Percentiles rank a stretch among this genome's conserved stretches.
Conservation (phyloP, 2,797 vertebrate species). For the Anas georgica region DNA sequence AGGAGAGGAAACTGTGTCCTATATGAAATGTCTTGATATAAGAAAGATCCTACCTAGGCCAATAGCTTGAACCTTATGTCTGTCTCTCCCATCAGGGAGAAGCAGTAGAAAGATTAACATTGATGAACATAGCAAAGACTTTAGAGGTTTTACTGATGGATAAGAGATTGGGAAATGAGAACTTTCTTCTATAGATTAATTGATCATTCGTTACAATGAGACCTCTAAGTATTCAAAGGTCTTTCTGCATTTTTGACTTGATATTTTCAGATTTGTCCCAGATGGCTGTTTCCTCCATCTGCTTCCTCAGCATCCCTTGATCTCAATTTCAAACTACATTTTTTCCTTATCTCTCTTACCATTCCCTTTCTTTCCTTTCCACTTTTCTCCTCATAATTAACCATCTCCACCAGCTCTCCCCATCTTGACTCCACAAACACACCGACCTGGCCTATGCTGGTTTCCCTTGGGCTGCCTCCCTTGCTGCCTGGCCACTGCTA, state of each 20-base stretch:
- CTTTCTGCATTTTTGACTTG: not conserved
- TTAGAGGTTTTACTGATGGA: not conserved
- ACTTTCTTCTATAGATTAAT: not conserved
- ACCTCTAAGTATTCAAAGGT: not conserved
- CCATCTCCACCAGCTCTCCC: not conserved
- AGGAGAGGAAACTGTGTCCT: not conserved
- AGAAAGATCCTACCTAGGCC: not conserved
- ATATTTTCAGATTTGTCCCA: not conserved
- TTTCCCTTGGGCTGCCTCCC: not conserved
- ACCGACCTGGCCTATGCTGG: not conserved
- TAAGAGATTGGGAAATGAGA: not conserved
- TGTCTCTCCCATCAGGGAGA: not conserved
- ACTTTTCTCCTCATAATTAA: not conserved
- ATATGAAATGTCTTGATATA: not conserved
- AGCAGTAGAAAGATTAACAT: not conserved
- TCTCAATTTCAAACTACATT: not conserved
- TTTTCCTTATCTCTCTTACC: not conserved
- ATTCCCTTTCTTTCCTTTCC: not conserved
- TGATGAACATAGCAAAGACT: not conserved
- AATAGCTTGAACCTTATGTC: not conserved
- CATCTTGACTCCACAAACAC: not conserved
- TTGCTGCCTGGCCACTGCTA: not conserved
- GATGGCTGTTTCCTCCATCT: not conserved
- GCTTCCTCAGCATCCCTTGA: not conserved
- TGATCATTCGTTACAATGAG: not conserved